Evolutionary conservation across 2,113 vertebrate genomes (phyloP), one percentile per base, ranked within the genome.

Genomic region (Spermophilus dauricus): DNA sequence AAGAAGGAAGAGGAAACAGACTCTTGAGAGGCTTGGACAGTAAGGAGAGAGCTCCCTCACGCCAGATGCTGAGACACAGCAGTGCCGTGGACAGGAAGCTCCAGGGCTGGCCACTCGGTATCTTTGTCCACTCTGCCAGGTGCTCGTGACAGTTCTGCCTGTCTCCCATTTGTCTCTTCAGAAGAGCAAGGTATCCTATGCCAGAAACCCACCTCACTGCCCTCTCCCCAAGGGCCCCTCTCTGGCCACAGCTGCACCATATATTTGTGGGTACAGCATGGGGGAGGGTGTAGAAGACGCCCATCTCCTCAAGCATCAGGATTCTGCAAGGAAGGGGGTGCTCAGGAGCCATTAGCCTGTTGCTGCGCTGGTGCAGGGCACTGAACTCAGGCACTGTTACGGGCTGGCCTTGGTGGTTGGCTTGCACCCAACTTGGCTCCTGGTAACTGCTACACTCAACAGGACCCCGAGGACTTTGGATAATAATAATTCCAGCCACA

Each of bases 21-120:
- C 16, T 34, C 56, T 5, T 1, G 4, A 7, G 48, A 2, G n/a
- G 5, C 26, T 58, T 34, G 32, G 28, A 10, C 17, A 5, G 0
- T 14, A 22, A 45, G 22, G 65, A 34, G 28, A 4, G 5, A 10
- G 14, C 8, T 51, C 39, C 75, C 12, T 3, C 20, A 0, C 34
- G 3, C 5, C n/a, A 26, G 42, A 24, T 0, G 14, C 18, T 5
- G 4, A 56, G 58, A 51, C 28, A 86, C 5, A 53, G 39, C 0
- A 4, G 56, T 1, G 76, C 56, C 42, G 14, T 28, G 70, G 9
- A 83, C 11, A 2, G 91, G 32, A 5, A 80, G 12, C 53, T 0
- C 13, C 14, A 3, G 65, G 39, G 34, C 70, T 51, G 17, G 37
- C 24, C 32, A n/a, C 39, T 9, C 8, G 0, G 14, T 5, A 1